Conservation (phyloP, 92 coral and sea anemone species). For the Heliopora coerulea region DNA sequence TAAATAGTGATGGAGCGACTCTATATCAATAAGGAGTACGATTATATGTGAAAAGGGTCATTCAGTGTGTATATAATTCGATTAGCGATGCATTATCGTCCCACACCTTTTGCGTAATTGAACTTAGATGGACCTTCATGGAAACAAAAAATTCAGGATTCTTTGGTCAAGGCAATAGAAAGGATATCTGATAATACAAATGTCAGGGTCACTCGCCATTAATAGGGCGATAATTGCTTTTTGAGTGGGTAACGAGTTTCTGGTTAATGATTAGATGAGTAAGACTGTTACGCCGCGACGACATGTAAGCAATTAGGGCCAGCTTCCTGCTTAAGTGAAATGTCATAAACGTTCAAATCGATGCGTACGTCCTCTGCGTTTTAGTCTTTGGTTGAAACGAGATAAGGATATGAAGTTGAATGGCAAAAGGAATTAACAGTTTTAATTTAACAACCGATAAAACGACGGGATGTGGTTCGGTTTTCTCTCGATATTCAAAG, state of each 20-base stretch:
- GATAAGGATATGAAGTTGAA: constrained; percentile 11
- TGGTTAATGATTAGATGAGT: neutral
- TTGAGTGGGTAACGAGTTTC: constrained; percentile 6
- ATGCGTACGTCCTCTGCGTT: neutral
- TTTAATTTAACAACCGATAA: constrained; percentile 2
- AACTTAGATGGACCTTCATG: neutral
- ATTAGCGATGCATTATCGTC: neutral
- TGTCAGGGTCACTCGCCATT: constrained; percentile 9
- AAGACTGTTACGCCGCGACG: neutral
- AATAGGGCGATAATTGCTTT: neutral
- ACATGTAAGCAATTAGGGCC: neutral
- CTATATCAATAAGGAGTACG: too few relatives aligned
- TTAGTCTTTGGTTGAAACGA: neutral
- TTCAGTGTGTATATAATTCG: too few relatives aligned
- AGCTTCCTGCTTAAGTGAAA: constrained; percentile 18
- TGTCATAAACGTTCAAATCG: constrained; percentile 19
- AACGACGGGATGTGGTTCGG: constrained; percentile 18
- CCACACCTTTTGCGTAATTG: neutral
- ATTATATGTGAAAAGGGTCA: too few relatives aligned
- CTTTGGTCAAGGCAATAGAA: neutral
- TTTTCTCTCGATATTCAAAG: constrained; percentile 16
- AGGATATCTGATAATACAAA: neutral
- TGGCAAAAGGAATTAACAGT: constrained; percentile 2
- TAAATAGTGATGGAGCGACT: too few relatives aligned
- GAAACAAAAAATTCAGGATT: neutral